A percentile compares a stretch with the other conserved stretches of the same genome.
Evolutionary conservation across 1,140 invertebrate species (phyloP).

Genomic region (Oreohelix idahoensis): DNA sequence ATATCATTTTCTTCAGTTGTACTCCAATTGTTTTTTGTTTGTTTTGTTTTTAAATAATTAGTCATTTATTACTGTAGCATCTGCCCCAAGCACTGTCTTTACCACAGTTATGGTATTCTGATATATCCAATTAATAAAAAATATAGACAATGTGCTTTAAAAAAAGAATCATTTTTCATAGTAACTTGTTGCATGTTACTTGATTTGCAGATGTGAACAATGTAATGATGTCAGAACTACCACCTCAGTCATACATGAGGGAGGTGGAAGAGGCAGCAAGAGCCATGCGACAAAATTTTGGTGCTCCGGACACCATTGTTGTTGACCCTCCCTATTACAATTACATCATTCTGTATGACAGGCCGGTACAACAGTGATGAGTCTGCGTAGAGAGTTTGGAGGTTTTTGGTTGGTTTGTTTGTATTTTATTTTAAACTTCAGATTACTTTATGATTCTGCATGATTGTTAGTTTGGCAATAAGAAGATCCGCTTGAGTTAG

Average conservation of each 20-base stretch:
- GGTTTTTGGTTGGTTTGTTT: no score
- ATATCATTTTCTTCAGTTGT: no score
- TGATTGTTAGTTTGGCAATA: no score
- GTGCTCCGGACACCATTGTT: constrained; percentile 2
- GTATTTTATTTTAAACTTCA: no score
- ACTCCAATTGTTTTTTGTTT: no score
- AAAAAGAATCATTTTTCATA: neutral
- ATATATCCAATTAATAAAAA: neutral
- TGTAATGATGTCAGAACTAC: constrained; percentile 13
- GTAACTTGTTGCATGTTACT: neutral
- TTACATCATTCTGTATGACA: constrained; percentile 22
- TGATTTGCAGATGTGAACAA: constrained; percentile 11
- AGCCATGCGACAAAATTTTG: constrained; percentile 13
- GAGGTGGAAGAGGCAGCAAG: constrained; percentile 25
- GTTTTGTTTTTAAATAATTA: no score
- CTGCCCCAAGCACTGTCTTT: no score
- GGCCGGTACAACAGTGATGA: constrained; percentile 14
- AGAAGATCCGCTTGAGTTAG: no score
- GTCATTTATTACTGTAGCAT: no score
- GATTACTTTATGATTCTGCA: no score
- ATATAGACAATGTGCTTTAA: neutral
- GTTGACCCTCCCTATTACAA: constrained; percentile 14
- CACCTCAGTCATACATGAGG: constrained; percentile 16
- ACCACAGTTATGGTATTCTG: no score
- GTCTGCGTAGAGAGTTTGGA: no score